Evolutionary conservation across 2,113 vertebrate species (phyloP).

Genomic region (Synodontis membranacea): DNA sequence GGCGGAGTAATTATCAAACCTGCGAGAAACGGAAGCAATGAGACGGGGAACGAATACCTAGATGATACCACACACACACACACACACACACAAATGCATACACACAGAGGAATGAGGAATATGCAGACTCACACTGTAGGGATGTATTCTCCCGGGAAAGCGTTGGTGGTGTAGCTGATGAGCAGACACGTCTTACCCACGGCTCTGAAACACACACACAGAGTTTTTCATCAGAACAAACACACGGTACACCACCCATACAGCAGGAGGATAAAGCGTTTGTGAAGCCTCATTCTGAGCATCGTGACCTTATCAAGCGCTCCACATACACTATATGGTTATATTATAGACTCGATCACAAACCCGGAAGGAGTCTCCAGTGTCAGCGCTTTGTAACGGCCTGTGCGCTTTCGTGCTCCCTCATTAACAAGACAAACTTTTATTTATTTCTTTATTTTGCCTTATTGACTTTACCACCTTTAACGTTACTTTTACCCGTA

Average conservation of each 20-base stretch:
- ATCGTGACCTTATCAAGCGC: not conserved
- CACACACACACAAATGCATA: constrained; percentile 1
- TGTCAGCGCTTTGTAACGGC: not conserved
- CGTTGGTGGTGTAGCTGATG: constrained; percentile 69
- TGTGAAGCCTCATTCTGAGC: not conserved
- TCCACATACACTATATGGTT: not conserved
- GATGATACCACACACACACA: not conserved
- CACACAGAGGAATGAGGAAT: not conserved
- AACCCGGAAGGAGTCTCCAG: not conserved
- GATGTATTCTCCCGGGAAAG: constrained; percentile 64
- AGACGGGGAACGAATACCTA: not conserved
- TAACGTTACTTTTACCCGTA: not conserved
- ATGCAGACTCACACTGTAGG: constrained; percentile 58
- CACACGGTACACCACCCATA: not conserved
- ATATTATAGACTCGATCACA: not conserved
- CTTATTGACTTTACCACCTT: not conserved
- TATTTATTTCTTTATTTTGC: not conserved
- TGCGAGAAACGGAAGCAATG: constrained; percentile 14
- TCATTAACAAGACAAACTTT: not conserved
- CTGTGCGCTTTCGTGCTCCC: not conserved
- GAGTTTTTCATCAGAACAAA: not conserved
- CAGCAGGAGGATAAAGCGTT: not conserved
- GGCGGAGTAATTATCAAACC: constrained; percentile 62
- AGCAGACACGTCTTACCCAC: constrained; percentile 68
- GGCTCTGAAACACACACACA: constrained; percentile 54